Percentiles rank a stretch among this genome's conserved stretches.
phyloP scores from a whole-genome alignment of 2,888 invertebrate species.

The Incurvaria masculella region DNA sequence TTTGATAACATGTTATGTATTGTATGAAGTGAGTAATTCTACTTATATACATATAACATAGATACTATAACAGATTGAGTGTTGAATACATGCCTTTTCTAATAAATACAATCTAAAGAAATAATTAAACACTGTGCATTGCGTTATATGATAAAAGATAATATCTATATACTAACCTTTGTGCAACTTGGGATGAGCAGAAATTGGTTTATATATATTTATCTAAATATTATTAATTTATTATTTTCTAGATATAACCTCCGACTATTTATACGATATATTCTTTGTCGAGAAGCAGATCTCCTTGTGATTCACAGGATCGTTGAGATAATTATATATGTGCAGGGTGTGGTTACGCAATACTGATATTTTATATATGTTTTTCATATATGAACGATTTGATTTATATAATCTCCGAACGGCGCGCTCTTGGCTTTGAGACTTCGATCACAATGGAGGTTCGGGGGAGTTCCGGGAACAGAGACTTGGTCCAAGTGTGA shows the following conservation, averaged over 20 bases:
- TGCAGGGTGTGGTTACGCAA: slow-evolving; percentile 22
- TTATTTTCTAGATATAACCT: slow-evolving; percentile 14
- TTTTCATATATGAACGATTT: slow-evolving; percentile 39
- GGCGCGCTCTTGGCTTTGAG: neutral
- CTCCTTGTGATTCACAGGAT: slow-evolving; percentile 34
- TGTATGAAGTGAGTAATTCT: too few species aligned
- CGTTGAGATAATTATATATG: slow-evolving; percentile 30
- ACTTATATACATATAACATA: too few species aligned
- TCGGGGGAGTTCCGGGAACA: slow-evolving; percentile 16
- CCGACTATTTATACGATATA: slow-evolving; percentile 47
- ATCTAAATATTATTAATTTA: slow-evolving; percentile 10
- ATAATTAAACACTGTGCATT: too few species aligned
- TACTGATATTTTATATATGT: slow-evolving; percentile 30
- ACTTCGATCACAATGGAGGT: slow-evolving; percentile 19
- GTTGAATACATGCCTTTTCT: too few species aligned
- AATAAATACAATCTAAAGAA: too few species aligned
- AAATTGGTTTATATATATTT: slow-evolving; percentile 7
- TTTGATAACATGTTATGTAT: too few species aligned
- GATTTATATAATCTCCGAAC: neutral
- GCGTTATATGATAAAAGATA: too few species aligned
- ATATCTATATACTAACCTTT: slow-evolving; percentile 3
- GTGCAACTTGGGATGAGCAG: neutral
- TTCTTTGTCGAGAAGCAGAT: slow-evolving; percentile 49
- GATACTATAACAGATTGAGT: too few species aligned
- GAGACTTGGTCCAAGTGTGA: neutral